Percentiles rank a stretch among this genome's conserved stretches.
Conservation (phyloP, 53 echinoderm and acorn worm genomes). For the Holothuria scabra region DNA sequence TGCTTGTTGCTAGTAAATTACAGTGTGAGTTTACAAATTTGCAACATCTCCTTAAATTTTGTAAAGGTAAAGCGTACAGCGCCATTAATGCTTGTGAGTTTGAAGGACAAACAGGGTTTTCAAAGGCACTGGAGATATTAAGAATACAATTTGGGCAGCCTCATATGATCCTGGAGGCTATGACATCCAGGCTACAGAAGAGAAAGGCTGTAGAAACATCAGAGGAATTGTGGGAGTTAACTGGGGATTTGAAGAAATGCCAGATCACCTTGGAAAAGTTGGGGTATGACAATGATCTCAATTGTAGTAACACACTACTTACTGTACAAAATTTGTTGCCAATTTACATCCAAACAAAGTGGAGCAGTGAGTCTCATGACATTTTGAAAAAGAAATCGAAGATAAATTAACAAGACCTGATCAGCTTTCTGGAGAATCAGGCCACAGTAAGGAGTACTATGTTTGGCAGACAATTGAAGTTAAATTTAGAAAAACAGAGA, state of each 20-base stretch:
- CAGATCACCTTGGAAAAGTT: conserved; percentile 31
- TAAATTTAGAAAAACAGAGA: conserved; percentile 25
- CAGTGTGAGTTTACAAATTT: conserved; percentile 25
- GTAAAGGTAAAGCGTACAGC: conserved; percentile 36
- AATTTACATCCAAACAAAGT: conserved; percentile 18
- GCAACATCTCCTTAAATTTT: conserved; percentile 24
- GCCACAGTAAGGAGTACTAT: conserved; percentile 35
- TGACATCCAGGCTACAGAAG: conserved; percentile 18
- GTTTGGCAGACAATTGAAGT: conserved; percentile 29
- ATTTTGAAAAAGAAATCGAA: conserved; percentile 8
- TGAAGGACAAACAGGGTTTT: conserved; percentile 1
- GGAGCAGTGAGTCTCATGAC: conserved; percentile 21
- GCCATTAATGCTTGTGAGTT: conserved; percentile 31
- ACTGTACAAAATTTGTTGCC: conserved; percentile 30
- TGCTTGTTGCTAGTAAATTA: conserved; percentile 24
- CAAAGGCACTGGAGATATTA: conserved; percentile 29
- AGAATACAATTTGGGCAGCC: conserved; percentile 22
- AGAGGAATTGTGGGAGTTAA: conserved; percentile 27
- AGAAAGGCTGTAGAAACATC: conserved; percentile 13
- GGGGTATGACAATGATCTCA: conserved; percentile 23
- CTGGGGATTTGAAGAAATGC: conserved; percentile 5
- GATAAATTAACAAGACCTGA: conserved; percentile 11
- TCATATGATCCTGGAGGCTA: conserved; percentile 35
- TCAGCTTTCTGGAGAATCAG: conserved; percentile 10
- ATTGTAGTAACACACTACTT: conserved; percentile 26